Conservation (phyloP, 2,113 vertebrate species). For the Chascanopsetta lugubris region DNA sequence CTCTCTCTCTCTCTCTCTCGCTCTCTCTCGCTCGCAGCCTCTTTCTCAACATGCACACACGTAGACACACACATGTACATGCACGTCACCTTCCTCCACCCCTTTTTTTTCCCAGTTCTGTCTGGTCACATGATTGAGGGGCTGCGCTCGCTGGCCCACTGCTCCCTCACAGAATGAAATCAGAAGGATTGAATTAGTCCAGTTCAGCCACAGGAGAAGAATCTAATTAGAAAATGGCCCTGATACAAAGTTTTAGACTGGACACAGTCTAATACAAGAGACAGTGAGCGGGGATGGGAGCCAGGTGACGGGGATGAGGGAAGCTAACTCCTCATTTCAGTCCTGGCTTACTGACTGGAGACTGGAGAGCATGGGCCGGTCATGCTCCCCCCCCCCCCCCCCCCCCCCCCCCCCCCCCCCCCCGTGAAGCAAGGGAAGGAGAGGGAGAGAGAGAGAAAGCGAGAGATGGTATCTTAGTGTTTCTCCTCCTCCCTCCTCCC, state of each 20-base stretch:
- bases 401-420: no score
- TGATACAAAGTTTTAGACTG: no score
- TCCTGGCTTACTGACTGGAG: conserved; percentile 12
- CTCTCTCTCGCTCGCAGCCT: conserved; percentile 31
- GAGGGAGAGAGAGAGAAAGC: conserved; percentile 32
- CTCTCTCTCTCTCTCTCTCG: conserved; percentile 34
- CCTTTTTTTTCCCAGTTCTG: conserved; percentile 16
- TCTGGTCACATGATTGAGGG: conserved; percentile 20
- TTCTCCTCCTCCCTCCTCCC: conserved; percentile 13
- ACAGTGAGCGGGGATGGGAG: no score
- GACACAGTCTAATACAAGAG: background rate
- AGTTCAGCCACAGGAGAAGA: conserved; percentile 2
- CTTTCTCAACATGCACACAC: conserved; percentile 12
- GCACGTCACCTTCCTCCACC: background rate
- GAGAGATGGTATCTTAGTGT: conserved; percentile 26
- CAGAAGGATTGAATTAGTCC: conserved; percentile 35
- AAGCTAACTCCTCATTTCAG: conserved; percentile 25
- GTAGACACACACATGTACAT: background rate
- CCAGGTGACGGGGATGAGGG: no score
- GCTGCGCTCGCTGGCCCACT: background rate
- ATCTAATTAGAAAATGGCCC: background rate
- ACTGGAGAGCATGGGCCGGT: conserved; percentile 17
- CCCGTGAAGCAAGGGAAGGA: no score
- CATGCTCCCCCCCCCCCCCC: conserved; percentile 22
- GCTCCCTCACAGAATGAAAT: conserved; percentile 11